Base-by-base conservation (phyloP, 2,888 invertebrate genomes). In the Phoenoteleia sp. region DNA sequence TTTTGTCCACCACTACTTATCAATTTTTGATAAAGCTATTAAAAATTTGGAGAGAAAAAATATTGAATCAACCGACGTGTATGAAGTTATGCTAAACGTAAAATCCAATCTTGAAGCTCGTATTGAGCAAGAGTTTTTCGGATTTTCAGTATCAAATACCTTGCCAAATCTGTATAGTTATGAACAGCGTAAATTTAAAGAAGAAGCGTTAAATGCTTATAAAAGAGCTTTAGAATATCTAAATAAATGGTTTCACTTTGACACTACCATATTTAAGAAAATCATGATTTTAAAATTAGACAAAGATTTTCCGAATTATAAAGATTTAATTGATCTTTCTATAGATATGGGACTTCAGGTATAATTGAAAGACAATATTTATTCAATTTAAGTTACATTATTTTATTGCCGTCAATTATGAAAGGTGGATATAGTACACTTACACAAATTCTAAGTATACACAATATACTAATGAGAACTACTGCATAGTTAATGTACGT, bases 1-100 rank as follows among this genome's bases (percentile, higher is more conserved):
- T 42, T 64, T 62, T 33, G 25, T 58, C 7, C 58, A 64, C 21
- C 74, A 74, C 45, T 62, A 23, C 23, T 33, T 74, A 9, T 29
- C 62, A 9, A 45, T 74, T 29, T 62, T 62, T 27, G 29, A 45
- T 17, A 47, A 11, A 19, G 19, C 23, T 5, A 62, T 74, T 33
- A 36, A 74, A 39, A 7, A n/a, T 5, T 25, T 75, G n/a, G 62
- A 62, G 23, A 62, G 52, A 23, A 1, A 52, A 49, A 52, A 9
- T 11, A 19, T 45, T 19, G 45, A 56, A 15, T 9, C 33, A 2
- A 33, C 33, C 11, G 33, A 33, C 11, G 11, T 13, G 6, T 66
- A n/a, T 23, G 33, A 66, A 4, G 45, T 29, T 9, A 49, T 76
- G 64, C 39, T 42, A 39, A 17, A 11, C 21, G 7, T 11, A 39